A percentile compares a stretch with the other conserved stretches of the same genome.
Evolutionary conservation across 2,888 invertebrate genomes (phyloP).

Genomic region (Andrena flavipes): DNA sequence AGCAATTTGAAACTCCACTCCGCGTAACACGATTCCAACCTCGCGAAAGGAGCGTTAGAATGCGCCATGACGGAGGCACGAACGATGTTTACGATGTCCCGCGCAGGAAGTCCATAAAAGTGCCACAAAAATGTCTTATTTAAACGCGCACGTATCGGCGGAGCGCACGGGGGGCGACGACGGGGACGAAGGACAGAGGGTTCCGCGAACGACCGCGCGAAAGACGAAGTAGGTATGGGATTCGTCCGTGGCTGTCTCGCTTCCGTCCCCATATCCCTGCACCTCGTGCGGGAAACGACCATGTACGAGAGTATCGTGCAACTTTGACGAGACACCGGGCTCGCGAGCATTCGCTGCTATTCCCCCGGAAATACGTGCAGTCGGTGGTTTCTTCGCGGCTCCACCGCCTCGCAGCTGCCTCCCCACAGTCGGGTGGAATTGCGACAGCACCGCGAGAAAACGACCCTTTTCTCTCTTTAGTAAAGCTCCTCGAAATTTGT

Average conservation of each 20-base stretch:
- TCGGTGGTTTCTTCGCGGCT: slow-evolving; percentile 36
- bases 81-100: neutral
- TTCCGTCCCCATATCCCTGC: slow-evolving; percentile 34
- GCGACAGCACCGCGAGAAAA: slow-evolving; percentile 33
- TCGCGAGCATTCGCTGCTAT: slow-evolving; percentile 49
- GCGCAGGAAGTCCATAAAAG: neutral
- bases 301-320: slow-evolving; percentile 56
- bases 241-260: neutral
- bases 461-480: slow-evolving; percentile 3
- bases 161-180: neutral
- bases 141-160: neutral
- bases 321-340: slow-evolving; percentile 64
- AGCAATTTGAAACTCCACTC: too few relatives aligned
- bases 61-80: neutral
- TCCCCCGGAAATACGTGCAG: slow-evolving; percentile 32
- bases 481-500: slow-evolving; percentile 2
- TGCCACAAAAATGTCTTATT: slow-evolving; percentile 9
- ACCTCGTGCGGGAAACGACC: slow-evolving; percentile 44
- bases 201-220: neutral
- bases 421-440: slow-evolving; percentile 25
- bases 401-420: neutral
- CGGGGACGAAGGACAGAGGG: neutral
- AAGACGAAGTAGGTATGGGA: neutral
- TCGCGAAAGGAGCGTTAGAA: neutral
- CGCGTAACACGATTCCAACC: too few relatives aligned